phyloP scores from a whole-genome alignment of 2,888 invertebrate genomes.

The Mesorhabditis belari region DNA sequence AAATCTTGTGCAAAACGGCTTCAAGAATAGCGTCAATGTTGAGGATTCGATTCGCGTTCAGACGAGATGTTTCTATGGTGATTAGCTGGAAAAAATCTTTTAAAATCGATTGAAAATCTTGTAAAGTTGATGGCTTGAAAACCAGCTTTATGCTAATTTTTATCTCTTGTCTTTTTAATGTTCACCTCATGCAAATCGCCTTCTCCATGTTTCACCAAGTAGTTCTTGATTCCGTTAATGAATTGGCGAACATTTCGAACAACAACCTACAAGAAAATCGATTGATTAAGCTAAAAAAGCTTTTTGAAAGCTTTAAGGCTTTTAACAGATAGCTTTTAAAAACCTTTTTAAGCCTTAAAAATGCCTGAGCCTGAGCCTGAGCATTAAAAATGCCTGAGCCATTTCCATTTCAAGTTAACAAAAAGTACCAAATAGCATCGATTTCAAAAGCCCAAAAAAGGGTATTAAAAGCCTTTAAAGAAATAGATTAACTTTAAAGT shows the following conservation, averaged over 20 bases:
- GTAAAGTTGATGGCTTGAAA: background rate
- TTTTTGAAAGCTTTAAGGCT: no score
- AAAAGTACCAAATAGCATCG: conserved; percentile 36
- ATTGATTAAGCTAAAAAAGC: no score
- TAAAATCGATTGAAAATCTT: background rate
- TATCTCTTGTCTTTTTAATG: no score
- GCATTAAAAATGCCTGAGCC: conserved; percentile 96
- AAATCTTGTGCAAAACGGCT: conserved; percentile 83
- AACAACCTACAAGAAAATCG: no score
- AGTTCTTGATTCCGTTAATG: conserved; percentile 97
- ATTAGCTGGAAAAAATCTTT: conserved; percentile 76
- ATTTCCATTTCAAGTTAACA: conserved; percentile 71
- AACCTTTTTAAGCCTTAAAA: no score
- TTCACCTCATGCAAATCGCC: conserved; percentile 54
- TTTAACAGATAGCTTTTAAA: no score
- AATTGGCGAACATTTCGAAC: conserved; percentile 60
- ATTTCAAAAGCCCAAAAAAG: no score
- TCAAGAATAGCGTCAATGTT: conserved; percentile 91
- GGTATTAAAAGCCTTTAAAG: conserved; percentile 59
- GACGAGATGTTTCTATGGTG: conserved; percentile 73
- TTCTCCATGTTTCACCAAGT: conserved; percentile 88
- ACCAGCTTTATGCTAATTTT: background rate
- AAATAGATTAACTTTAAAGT: background rate
- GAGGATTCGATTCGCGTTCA: conserved; percentile 82
- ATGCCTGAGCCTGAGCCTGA: no score